Evolutionary conservation across 1,140 invertebrate genomes (phyloP), one percentile per base, ranked within the genome.

Genomic region (Leptoteleia sp.): DNA sequence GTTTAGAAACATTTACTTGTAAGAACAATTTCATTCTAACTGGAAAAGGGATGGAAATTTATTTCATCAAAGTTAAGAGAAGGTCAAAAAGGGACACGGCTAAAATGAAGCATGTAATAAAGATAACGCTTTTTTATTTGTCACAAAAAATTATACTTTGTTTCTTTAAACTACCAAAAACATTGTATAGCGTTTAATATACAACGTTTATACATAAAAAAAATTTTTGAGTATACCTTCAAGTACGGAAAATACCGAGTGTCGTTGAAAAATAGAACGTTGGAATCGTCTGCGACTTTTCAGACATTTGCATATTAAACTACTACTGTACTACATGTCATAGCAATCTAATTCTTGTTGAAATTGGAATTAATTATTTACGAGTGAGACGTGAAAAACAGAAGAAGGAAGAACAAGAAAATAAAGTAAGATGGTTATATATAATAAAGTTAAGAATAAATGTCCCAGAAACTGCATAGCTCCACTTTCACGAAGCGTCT

Each of bases 281-380:
- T 37, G 29, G 4, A 13, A 52, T 35, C 22, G 16, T 37, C 15
- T 29, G n/a, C n/a, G n/a, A n/a, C 19, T 6, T 22, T 45, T 45
- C 9, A 6, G 13, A 17, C 19, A 31, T 33, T 50, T 33, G 13
- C 25, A 50, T 50, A 13, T 27, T 47, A 47, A 17, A 31, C 9
- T 3, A n/a, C 17, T 17, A 33, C 35, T 17, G 17, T 17, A 33
- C 35, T 17, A 33, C 29, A 7, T 11, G 12, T 19, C 1, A 6
- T 11, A n/a, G 16, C 29, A 17, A 50, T 50, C 13, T 13, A 47
- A 47, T 29, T 29, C 13, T 8, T 1, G 1, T 38, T 16, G 8
- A 8, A 38, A 38, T 37, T 7, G 0, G 16, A 45, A 61, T 45
- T 61, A 45, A 61, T 61, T 61, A 47, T 61, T 45, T 61, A 47